phyloP scores from a whole-genome alignment of 2,888 invertebrate genomes.

The Melieria omissa region DNA sequence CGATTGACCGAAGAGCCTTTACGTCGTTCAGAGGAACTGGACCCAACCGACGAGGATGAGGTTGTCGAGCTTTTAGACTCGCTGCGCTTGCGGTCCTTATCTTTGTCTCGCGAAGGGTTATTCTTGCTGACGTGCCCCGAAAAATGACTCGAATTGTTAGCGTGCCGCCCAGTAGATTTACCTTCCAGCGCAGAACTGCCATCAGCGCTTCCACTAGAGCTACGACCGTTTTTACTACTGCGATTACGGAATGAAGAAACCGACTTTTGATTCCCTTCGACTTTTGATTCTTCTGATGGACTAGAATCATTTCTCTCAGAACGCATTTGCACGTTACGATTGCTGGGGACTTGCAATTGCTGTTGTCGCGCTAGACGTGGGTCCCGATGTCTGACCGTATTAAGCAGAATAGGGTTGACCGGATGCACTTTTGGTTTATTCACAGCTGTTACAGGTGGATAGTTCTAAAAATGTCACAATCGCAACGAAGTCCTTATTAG shows the following conservation, averaged over 20 bases:
- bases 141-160: slow-evolving; percentile 41
- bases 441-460: slow-evolving; percentile 35
- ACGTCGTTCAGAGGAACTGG: slow-evolving; percentile 32
- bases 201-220: slow-evolving; percentile 34
- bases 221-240: slow-evolving; percentile 47
- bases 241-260: slow-evolving; percentile 26
- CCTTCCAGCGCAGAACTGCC: slow-evolving; percentile 50
- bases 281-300: slow-evolving; percentile 4
- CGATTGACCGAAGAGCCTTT: slow-evolving; percentile 30
- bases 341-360: slow-evolving; percentile 49
- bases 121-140: slow-evolving; percentile 49
- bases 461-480: slow-evolving; percentile 28
- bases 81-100: slow-evolving; percentile 55
- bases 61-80: slow-evolving; percentile 57
- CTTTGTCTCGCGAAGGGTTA: slow-evolving; percentile 43
- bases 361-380: slow-evolving; percentile 67
- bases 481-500: not conserved
- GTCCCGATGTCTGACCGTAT: slow-evolving; percentile 64
- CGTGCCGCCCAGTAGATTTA: slow-evolving; percentile 55
- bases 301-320: slow-evolving; percentile 32
- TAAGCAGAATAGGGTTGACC: slow-evolving; percentile 68
- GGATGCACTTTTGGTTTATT: slow-evolving; percentile 69
- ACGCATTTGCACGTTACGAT: slow-evolving; percentile 33
- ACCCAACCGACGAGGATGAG: slow-evolving; percentile 54
- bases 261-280: slow-evolving; percentile 12